Evolutionary conservation across 2,888 invertebrate species (phyloP).

Genomic region (Dynastes maya): DNA sequence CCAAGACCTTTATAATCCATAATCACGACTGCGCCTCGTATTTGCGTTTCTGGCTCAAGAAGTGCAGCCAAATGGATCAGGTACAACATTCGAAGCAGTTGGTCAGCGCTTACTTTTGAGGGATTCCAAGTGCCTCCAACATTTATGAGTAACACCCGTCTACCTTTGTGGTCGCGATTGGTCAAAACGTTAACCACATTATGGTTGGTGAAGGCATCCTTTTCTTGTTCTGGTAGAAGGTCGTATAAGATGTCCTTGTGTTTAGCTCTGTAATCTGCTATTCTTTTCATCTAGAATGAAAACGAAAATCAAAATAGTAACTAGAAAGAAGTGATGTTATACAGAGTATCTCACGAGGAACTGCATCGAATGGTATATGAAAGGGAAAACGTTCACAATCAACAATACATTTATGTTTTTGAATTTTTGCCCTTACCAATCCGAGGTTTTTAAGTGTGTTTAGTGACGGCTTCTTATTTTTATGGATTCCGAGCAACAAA

Average conservation of each 20-base stretch:
- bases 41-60: constrained; percentile 83
- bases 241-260: constrained; percentile 78
- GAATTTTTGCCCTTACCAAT: too few species aligned
- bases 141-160: constrained; percentile 83
- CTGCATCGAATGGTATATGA: too few species aligned
- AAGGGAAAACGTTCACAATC: too few species aligned
- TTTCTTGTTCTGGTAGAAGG: constrained; percentile 79
- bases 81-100: constrained; percentile 86
- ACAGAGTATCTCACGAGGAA: too few species aligned
- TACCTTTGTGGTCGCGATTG: constrained; percentile 82
- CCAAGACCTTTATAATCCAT: constrained; percentile 88
- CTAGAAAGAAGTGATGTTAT: not conserved
- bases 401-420: too few species aligned
- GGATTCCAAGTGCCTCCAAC: constrained; percentile 86
- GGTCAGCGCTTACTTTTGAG: constrained; percentile 80
- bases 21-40: constrained; percentile 84
- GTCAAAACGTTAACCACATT: constrained; percentile 85
- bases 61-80: constrained; percentile 86
- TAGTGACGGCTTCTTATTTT: too few species aligned
- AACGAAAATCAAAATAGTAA: constrained; percentile 49
- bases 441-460: too few species aligned
- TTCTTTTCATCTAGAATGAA: constrained; percentile 79
- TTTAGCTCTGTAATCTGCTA: constrained; percentile 83
- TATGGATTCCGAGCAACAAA: too few species aligned
- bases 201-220: constrained; percentile 78